Evolutionary conservation across 2,113 vertebrate genomes (phyloP), one percentile per base, ranked within the genome.

Genomic region (Pagrus major): DNA sequence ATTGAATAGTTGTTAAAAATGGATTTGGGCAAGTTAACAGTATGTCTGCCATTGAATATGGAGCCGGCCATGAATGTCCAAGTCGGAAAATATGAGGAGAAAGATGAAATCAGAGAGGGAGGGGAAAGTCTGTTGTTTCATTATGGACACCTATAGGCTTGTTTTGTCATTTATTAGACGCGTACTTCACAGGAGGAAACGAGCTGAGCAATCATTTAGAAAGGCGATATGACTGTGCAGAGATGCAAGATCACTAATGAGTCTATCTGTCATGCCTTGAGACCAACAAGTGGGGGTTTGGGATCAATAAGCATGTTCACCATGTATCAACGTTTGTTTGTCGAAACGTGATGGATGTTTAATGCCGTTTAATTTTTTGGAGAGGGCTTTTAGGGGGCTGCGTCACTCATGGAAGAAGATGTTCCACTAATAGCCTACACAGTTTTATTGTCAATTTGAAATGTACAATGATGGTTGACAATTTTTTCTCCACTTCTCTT

Each of bases 151-250:
- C 31, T 23, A 18, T 16, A 10, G 2, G 33, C 14, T 37, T 37
- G 41, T 63, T 63, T 52, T 11, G n/a, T 52, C 31, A 47, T 47
- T 70, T 41, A 76, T 55, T 71, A 86, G 85, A 83, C 86, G 37
- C 9, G 56, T 84, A 21, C 44, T 84, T 80, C 63, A 51, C 41
- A 63, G 47, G 70, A 82, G 64, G 37, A 56, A 66, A 68, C 44
- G 69, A 77, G 85, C 85, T 79, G 87, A 84, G 84, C 89, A 86
- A 81, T 85, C 78, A 54, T 54, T 85, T 42, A 14, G 71, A 58
- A 68, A 67, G 70, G 79, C 83, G 79, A 85, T 78, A 47, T 84
- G 89, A 92, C 85, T 83, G 86, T 89, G 90, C 85, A 91, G 66
- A 85, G 81, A 83, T 86, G 77, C 69, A 46, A 44, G 74, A 81